Conservation (phyloP, 2,113 vertebrate species). For the Myxocyprinus asiaticus region DNA sequence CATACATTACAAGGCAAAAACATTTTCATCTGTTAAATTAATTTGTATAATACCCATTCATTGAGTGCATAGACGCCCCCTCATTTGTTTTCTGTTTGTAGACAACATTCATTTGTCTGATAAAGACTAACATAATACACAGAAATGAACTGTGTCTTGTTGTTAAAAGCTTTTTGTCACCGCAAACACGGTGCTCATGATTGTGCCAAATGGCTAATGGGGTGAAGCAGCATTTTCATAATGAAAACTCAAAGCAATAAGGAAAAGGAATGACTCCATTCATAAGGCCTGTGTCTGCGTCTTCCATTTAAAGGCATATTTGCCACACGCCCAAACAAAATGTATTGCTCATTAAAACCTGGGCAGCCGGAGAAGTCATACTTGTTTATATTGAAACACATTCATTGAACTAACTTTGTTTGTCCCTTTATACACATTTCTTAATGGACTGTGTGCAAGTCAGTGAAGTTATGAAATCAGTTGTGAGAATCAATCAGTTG, state of each 20-base stretch:
- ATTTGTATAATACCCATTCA: background rate
- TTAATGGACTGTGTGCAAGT: background rate
- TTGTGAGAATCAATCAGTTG: background rate
- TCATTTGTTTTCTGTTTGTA: slow-evolving; percentile 6
- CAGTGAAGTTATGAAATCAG: background rate
- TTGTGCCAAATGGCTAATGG: slow-evolving; percentile 76
- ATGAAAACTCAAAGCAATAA: slow-evolving; percentile 75
- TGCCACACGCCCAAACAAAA: background rate
- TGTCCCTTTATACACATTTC: slow-evolving; percentile 47
- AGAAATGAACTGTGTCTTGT: slow-evolving; percentile 64
- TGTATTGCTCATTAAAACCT: slow-evolving; percentile 35
- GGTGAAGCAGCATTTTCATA: slow-evolving; percentile 75
- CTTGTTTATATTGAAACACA: slow-evolving; percentile 59
- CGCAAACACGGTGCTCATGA: slow-evolving; percentile 65
- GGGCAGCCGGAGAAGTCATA: slow-evolving; percentile 59
- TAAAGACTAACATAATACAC: slow-evolving; percentile 46
- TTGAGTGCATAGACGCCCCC: background rate
- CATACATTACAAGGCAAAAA: background rate
- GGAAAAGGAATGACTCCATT: slow-evolving; percentile 67
- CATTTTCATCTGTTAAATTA: background rate
- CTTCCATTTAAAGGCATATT: slow-evolving; percentile 27
- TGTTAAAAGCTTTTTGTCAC: slow-evolving; percentile 68
- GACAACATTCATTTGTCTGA: slow-evolving; percentile 61
- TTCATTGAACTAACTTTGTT: slow-evolving; percentile 66
- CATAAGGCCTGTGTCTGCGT: slow-evolving; percentile 20